Conservation (phyloP, 2,888 invertebrate genomes). For the Coenonympha arcania region DNA sequence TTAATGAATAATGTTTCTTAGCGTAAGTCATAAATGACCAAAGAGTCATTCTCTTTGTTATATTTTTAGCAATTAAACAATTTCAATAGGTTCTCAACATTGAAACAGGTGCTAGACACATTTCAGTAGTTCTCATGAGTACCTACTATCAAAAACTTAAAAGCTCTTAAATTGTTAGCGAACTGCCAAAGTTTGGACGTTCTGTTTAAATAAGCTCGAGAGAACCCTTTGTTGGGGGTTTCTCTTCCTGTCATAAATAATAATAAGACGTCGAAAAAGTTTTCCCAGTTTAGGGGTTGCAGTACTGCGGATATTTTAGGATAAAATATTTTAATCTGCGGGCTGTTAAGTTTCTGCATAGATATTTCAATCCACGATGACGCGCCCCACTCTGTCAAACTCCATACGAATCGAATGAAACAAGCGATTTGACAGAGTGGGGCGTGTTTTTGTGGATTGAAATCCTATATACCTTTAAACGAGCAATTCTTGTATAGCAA, state of each 20-base stretch:
- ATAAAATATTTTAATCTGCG: neutral
- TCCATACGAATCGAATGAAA: too few species aligned
- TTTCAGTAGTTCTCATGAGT: neutral
- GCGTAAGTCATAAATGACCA: too few species aligned
- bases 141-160: neutral
- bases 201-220: conserved; percentile 12
- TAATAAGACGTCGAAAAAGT: conserved; percentile 20
- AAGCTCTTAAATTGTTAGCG: conserved; percentile 11
- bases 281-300: neutral
- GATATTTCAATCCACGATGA: too few species aligned
- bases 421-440: too few species aligned
- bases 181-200: conserved; percentile 10
- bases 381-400: too few species aligned
- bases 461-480: too few species aligned
- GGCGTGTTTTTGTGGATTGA: too few species aligned
- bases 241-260: conserved; percentile 20
- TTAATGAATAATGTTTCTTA: too few species aligned
- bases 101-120: neutral
- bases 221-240: conserved; percentile 20
- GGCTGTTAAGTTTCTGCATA: neutral
- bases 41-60: too few species aligned
- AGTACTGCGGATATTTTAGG: neutral
- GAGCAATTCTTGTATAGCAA: too few species aligned
- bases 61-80: too few species aligned
- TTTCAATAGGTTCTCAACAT: too few species aligned